A percentile compares a stretch with the other conserved stretches of the same genome.
Conservation (phyloP, 1,140 invertebrate species). For the Drosophila dunni region DNA sequence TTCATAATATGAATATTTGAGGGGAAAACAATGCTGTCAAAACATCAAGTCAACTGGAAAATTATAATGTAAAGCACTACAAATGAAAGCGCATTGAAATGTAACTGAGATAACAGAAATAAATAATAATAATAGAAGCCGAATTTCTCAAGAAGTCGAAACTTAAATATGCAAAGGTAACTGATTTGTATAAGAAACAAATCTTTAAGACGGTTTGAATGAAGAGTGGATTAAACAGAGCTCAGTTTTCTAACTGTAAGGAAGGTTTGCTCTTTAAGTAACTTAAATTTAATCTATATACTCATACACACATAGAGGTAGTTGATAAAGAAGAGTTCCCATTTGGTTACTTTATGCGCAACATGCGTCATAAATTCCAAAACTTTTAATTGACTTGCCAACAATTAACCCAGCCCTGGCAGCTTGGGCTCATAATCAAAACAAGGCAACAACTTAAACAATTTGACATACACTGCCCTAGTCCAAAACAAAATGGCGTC, state of each 20-base stretch:
- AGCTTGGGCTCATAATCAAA: slow-evolving; percentile 24
- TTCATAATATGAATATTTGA: slow-evolving; percentile 18
- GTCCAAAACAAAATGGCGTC: slow-evolving; percentile 44
- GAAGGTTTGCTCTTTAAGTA: too few relatives aligned
- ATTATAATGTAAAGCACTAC: slow-evolving; percentile 13
- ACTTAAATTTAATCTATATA: neutral
- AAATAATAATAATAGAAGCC: too few relatives aligned
- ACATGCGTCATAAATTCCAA: slow-evolving; percentile 39
- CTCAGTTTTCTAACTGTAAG: too few relatives aligned
- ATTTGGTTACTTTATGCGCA: slow-evolving; percentile 26
- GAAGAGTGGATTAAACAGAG: too few relatives aligned
- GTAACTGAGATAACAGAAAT: neutral
- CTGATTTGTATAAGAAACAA: too few relatives aligned
- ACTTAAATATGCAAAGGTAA: too few relatives aligned
- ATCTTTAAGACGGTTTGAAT: too few relatives aligned
- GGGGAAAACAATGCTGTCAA: slow-evolving; percentile 5
- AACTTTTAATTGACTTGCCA: slow-evolving; percentile 50
- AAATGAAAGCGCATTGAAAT: slow-evolving; percentile 5
- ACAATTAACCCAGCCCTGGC: slow-evolving; percentile 25
- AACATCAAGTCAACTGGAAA: slow-evolving; percentile 24
- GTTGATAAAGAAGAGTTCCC: neutral
- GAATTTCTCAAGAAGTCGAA: too few relatives aligned
- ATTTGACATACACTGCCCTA: slow-evolving; percentile 30
- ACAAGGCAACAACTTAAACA: slow-evolving; percentile 41
- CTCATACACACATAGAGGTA: neutral